Percentiles rank a stretch among this genome's conserved stretches.
Conservation (phyloP, 1,140 invertebrate genomes). For the Drosophila grimshawi region DNA sequence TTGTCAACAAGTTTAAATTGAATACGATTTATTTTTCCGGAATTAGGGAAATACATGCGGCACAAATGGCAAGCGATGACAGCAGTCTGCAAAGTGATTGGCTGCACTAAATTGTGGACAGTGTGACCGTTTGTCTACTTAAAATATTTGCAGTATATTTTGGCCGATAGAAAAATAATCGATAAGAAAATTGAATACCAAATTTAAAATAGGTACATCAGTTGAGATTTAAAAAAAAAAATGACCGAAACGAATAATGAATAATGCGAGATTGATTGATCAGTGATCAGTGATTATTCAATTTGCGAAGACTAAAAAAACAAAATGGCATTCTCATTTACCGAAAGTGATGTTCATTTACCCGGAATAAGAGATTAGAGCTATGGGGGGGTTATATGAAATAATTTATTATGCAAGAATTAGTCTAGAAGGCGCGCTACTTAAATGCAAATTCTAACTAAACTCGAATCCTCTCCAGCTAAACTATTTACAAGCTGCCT, state of each 20-base stretch:
- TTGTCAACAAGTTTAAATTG: too few species aligned
- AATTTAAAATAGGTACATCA: neutral
- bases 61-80: too few species aligned
- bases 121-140: too few species aligned
- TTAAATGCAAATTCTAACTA: conserved; percentile 61
- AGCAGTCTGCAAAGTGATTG: neutral
- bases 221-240: conserved; percentile 16
- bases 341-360: too few species aligned
- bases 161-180: neutral
- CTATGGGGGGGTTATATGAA: conserved; percentile 27
- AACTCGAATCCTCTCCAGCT: conserved; percentile 49
- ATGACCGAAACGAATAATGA: neutral
- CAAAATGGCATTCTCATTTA: too few species aligned
- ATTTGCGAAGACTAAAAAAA: neutral
- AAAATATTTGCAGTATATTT: neutral
- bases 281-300: conserved; percentile 36
- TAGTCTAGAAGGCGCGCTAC: conserved; percentile 67
- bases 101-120: neutral
- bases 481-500: conserved; percentile 40
- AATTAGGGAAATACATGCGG: too few species aligned
- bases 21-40: too few species aligned
- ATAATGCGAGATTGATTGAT: too few species aligned
- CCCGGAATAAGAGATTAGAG: too few species aligned
- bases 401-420: conserved; percentile 79
- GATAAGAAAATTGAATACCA: neutral